Evolutionary conservation across 1,140 invertebrate genomes (phyloP), one percentile per base, ranked within the genome.

Genomic region (Sycophaga agraensis): DNA sequence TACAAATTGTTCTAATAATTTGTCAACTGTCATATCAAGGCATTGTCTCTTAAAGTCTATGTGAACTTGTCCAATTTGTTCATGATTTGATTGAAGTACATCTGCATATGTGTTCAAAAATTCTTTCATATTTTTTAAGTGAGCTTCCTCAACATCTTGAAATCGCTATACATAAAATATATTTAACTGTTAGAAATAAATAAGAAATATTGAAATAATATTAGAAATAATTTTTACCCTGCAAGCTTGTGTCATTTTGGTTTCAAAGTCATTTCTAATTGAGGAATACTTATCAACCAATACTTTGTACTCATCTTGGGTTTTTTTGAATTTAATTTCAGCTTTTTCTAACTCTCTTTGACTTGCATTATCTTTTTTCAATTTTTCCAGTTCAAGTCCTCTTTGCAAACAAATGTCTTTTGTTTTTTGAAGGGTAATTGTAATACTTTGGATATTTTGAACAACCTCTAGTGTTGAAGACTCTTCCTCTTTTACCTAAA

Each of bases 111-210:
- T 88, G 71, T 91, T 91, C 45, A 97, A 84, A 84, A 97, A 97
- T 67, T 96, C 91, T 76, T 96, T 96, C 93, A 98, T 97, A 75
- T 96, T 93, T 69, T 88, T 90, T 65, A 97, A 82, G 82, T 97
- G 94, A 53, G 88, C 86, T 72, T 95, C 91, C 80, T 97, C 95
- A 21, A 97, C 87, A 78, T 93, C 91, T 86, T 98, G 95, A 76
- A 97, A 98, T 74, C 93, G 91, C 89, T 89, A 67, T 74, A 81
- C 26, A 50, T 64, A 71, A 35, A 46, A 43, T 17, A 45, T 53
- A 49, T 55, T 46, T 22, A 53, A 39, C 55, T 19, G 24, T 35
- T 31, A 11, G 21, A 45, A 45, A 62, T 9, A 56, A 19, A 24
- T 31, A 6, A 11, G 5, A 31, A 31, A 31, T 6, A 11, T 31